phyloP scores from a whole-genome alignment of 2,797 vertebrate genomes.

The Anolis apletophallus region DNA sequence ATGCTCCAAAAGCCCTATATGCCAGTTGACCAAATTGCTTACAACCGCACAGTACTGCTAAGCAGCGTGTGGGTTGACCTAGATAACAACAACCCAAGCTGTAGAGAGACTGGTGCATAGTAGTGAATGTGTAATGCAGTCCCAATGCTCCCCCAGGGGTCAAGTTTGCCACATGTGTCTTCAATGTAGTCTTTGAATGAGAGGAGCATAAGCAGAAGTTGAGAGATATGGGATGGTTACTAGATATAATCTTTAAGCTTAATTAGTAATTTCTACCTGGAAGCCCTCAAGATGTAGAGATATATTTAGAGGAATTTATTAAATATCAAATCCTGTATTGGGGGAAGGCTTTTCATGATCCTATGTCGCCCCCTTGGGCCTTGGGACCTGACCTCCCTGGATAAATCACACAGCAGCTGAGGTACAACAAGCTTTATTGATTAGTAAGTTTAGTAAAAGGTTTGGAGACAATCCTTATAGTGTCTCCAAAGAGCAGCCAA shows the following conservation, averaged over 20 bases:
- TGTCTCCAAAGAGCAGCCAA: no score
- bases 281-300: not conserved
- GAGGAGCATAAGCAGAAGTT: not conserved
- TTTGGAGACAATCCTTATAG: no score
- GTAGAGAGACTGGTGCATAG: not conserved
- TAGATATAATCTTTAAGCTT: not conserved
- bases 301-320: not conserved
- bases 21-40: slow-evolving; percentile 17
- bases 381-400: no score
- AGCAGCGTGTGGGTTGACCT: not conserved
- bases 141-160: not conserved
- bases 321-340: not conserved
- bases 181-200: not conserved
- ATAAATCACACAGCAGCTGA: no score
- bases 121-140: not conserved
- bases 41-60: slow-evolving; percentile 3
- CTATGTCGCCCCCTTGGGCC: no score
- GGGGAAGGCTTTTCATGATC: not conserved
- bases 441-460: no score
- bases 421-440: no score
- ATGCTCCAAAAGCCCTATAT: slow-evolving; percentile 9
- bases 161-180: not conserved
- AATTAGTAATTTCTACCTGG: not conserved
- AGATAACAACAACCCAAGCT: slow-evolving; percentile 1
- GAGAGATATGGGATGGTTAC: not conserved